Evolutionary conservation across 2,113 vertebrate species (phyloP).

Genomic region (Meriones unguiculatus): DNA sequence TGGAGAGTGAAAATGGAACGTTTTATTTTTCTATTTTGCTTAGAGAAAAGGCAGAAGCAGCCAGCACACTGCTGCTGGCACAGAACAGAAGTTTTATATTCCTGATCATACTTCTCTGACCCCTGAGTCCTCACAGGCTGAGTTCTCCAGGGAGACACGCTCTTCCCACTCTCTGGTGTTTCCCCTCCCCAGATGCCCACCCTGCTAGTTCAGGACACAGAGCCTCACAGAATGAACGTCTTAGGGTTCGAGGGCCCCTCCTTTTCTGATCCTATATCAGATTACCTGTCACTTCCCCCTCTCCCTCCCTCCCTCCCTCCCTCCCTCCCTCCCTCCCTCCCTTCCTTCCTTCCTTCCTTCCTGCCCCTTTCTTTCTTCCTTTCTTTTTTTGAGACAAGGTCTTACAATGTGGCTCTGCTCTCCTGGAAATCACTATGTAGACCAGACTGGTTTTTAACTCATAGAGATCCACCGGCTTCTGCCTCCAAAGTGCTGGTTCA

Average conservation of each 20-base stretch:
- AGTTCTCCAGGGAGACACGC: neutral
- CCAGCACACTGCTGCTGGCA: neutral
- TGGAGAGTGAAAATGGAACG: neutral
- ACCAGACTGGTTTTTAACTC: neutral
- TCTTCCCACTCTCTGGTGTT: neutral
- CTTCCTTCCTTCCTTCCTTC: too few species aligned
- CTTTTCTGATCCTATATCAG: neutral
- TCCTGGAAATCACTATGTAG: neutral
- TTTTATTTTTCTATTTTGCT: neutral
- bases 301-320: neutral
- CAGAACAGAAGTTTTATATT: neutral
- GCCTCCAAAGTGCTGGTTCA: neutral
- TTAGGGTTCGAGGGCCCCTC: neutral
- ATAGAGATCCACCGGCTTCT: neutral
- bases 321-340: fast-evolving
- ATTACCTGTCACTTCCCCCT: neutral
- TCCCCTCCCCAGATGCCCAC: neutral
- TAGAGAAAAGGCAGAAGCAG: neutral
- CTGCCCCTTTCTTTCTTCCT: neutral
- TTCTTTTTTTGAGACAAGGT: neutral
- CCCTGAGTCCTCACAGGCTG: neutral
- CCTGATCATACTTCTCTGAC: neutral
- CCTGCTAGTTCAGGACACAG: neutral
- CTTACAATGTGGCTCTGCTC: neutral
- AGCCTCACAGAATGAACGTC: too few species aligned